Evolutionary conservation across 2,888 invertebrate genomes (phyloP).

Genomic region (Philereme vetulata): DNA sequence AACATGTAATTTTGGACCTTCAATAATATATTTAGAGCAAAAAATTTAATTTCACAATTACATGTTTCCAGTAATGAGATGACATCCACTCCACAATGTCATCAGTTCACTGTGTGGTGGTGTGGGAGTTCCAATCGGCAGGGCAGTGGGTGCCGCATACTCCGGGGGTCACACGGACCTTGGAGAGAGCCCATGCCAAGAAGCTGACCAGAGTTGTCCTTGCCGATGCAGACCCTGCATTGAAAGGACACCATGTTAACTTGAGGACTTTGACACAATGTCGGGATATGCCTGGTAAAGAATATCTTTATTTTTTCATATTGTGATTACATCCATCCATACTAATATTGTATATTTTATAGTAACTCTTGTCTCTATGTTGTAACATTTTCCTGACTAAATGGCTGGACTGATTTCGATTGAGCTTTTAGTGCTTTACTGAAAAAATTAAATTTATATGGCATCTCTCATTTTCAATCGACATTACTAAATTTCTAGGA

Average conservation of each 20-base stretch:
- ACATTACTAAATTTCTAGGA: no score
- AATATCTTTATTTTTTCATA: no score
- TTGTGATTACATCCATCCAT: no score
- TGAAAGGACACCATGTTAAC: conserved; percentile 91
- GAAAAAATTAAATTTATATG: no score
- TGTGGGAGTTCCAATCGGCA: conserved; percentile 91
- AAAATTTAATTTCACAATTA: background rate
- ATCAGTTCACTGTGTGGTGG: conserved; percentile 88
- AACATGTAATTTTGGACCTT: background rate
- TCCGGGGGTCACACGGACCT: conserved; percentile 92
- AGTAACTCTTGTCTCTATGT: no score
- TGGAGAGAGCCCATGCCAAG: conserved; percentile 93
- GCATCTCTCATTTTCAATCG: no score
- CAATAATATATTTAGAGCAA: no score
- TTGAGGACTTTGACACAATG: conserved; percentile 89
- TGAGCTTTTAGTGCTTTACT: no score
- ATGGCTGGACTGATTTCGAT: no score
- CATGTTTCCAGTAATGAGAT: conserved; percentile 25
- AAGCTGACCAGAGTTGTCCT: conserved; percentile 92
- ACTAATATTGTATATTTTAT: no score
- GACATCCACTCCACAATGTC: conserved; percentile 65
- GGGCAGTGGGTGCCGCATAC: conserved; percentile 93
- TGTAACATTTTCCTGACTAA: no score
- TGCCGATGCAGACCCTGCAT: conserved; percentile 93
- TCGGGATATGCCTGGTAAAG: conserved; percentile 80